Evolutionary conservation across 1,140 invertebrate genomes (phyloP).

Genomic region (Drosophila lini): DNA sequence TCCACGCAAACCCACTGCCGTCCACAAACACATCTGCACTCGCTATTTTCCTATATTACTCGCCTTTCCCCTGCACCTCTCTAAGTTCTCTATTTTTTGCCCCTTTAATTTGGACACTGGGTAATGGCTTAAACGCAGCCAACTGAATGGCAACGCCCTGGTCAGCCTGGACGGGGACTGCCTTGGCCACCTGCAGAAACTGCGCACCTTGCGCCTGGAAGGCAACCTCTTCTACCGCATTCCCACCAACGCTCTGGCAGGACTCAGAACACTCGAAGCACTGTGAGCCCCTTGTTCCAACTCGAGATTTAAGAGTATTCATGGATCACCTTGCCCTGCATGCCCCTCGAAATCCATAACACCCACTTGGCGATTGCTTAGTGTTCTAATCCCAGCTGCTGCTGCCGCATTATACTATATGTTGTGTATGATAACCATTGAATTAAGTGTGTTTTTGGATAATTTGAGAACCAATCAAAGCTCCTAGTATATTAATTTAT

Average conservation of each 20-base stretch:
- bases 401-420: conserved; percentile 5
- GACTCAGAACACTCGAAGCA: conserved; percentile 86
- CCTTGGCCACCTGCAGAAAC: conserved; percentile 86
- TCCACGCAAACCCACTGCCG: conserved; percentile 33
- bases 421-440: conserved; percentile 17
- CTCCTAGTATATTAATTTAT: no score
- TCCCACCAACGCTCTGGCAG: conserved; percentile 87
- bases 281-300: conserved; percentile 87
- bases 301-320: conserved; percentile 20
- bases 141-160: conserved; percentile 89
- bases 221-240: conserved; percentile 88
- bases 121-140: conserved; percentile 85
- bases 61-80: conserved; percentile 43
- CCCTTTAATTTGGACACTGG: conserved; percentile 42
- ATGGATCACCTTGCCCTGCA: conserved; percentile 25
- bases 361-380: conserved; percentile 14
- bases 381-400: conserved; percentile 18
- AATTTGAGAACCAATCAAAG: neutral
- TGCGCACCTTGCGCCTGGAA: conserved; percentile 88
- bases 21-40: conserved; percentile 33
- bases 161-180: conserved; percentile 85
- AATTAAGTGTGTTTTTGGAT: conserved; percentile 3
- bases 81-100: conserved; percentile 43
- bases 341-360: conserved; percentile 22
- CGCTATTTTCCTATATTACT: conserved; percentile 67